A percentile compares a stretch with the other conserved stretches of the same genome.
Evolutionary conservation across 2,797 vertebrate genomes (phyloP).

Genomic region (Ceryle rudis): DNA sequence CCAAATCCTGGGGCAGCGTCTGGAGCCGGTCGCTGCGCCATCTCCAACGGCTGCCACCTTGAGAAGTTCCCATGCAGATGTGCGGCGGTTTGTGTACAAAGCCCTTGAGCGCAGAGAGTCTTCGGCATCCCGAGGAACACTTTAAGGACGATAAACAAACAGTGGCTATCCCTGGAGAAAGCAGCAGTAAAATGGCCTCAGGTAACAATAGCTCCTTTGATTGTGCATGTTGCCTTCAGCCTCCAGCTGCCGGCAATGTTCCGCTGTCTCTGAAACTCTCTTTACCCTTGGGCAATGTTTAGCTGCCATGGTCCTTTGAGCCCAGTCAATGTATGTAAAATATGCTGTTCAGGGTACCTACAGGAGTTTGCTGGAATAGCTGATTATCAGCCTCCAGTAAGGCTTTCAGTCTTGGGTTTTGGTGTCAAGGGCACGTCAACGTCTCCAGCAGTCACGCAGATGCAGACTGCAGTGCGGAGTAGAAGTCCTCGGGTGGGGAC

Average conservation of each 20-base stretch:
- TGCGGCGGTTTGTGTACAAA: not conserved
- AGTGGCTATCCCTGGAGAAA: not conserved
- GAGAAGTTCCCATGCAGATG: not conserved
- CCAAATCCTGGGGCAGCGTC: not conserved
- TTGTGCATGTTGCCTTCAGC: slow-evolving; percentile 39
- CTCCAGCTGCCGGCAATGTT: not conserved
- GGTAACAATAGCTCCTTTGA: slow-evolving; percentile 49
- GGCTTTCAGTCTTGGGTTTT: not conserved
- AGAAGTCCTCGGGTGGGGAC: not conserved
- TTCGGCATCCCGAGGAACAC: accelerated
- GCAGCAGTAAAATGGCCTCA: not conserved
- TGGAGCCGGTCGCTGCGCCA: accelerated
- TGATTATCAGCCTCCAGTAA: not conserved
- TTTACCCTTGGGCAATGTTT: slow-evolving; percentile 28
- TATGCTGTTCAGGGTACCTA: not conserved
- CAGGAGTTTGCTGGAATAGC: not conserved
- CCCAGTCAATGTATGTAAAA: not conserved
- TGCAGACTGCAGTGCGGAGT: accelerated
- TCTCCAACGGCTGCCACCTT: not conserved
- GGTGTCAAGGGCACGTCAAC: not conserved
- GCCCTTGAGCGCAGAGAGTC: not conserved
- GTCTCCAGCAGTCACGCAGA: not conserved
- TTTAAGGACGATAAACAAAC: not conserved
- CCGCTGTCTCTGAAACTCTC: not conserved
- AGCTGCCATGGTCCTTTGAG: not conserved